A percentile compares a stretch with the other conserved stretches of the same genome.
Conservation (phyloP, 2,888 invertebrate genomes). For the Opisthograptis luteolata region DNA sequence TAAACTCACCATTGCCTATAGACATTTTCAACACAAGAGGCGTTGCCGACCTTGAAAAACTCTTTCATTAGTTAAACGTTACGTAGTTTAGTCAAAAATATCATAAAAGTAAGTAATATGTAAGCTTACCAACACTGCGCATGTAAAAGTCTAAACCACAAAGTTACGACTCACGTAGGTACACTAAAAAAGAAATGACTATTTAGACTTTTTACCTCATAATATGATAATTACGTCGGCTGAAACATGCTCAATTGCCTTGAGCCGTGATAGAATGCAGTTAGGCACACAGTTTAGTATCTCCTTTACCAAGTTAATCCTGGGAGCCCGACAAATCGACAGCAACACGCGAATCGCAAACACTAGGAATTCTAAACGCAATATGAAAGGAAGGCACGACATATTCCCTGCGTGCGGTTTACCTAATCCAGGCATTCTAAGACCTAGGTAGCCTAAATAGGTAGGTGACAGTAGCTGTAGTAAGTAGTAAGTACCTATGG, state of each 20-base stretch:
- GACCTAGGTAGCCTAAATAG: background rate
- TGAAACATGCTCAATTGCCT: conserved; percentile 1
- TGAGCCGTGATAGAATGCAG: background rate
- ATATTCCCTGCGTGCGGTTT: background rate
- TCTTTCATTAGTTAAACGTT: too few species aligned
- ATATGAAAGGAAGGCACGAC: background rate
- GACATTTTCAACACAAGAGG: too few species aligned
- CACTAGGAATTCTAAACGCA: conserved; percentile 4
- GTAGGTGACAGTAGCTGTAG: too few species aligned
- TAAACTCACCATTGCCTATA: too few species aligned
- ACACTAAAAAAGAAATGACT: too few species aligned
- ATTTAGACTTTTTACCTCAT: background rate
- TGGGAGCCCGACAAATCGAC: background rate
- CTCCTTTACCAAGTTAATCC: background rate
- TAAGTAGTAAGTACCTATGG: too few species aligned
- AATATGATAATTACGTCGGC: background rate
- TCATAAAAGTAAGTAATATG: too few species aligned
- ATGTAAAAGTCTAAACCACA: background rate
- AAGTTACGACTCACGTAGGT: too few species aligned
- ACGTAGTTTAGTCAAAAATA: too few species aligned
- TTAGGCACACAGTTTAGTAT: background rate
- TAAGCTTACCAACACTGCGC: too few species aligned
- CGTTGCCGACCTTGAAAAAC: too few species aligned
- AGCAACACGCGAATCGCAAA: conserved; percentile 5
- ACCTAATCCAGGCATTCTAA: background rate